phyloP scores from a whole-genome alignment of 2,113 vertebrate species.

The Chunga burmeisteri region DNA sequence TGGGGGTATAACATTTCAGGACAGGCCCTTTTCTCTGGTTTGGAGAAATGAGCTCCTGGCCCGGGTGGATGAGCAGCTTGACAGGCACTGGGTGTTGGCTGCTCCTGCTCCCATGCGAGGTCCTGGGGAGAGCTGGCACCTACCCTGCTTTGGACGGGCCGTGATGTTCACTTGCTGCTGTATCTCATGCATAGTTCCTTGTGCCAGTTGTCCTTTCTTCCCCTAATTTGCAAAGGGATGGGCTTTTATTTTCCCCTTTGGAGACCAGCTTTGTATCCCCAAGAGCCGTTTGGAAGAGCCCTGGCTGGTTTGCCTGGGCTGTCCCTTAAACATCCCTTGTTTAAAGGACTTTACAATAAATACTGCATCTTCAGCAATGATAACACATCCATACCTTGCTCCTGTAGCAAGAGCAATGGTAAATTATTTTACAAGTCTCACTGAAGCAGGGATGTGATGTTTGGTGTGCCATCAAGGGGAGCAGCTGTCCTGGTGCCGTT shows the following conservation, averaged over 20 bases:
- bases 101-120: fast-evolving
- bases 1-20: not conserved
- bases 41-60: not conserved
- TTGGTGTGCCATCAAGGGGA: not conserved
- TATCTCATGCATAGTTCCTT: not conserved
- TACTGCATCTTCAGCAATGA: fast-evolving
- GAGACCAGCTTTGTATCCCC: fast-evolving
- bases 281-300: no score
- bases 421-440: not conserved
- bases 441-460: not conserved
- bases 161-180: not conserved
- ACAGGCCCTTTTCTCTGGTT: not conserved
- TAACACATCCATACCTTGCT: no score
- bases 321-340: not conserved
- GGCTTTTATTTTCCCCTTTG: not conserved
- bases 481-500: not conserved
- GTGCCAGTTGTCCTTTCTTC: not conserved
- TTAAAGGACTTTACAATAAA: fast-evolving
- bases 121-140: not conserved
- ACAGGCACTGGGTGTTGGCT: not conserved
- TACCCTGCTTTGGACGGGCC: not conserved
- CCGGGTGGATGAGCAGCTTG: not conserved
- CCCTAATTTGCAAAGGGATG: not conserved
- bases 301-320: not conserved
- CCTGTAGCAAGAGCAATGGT: not conserved